A percentile compares a stretch with the other conserved stretches of the same genome.
These are phyloP conservation scores for Phlogophora meticulosa DNA, from an alignment of 2,888 invertebrate genomes.

Conservation along the genomic window DNA sequence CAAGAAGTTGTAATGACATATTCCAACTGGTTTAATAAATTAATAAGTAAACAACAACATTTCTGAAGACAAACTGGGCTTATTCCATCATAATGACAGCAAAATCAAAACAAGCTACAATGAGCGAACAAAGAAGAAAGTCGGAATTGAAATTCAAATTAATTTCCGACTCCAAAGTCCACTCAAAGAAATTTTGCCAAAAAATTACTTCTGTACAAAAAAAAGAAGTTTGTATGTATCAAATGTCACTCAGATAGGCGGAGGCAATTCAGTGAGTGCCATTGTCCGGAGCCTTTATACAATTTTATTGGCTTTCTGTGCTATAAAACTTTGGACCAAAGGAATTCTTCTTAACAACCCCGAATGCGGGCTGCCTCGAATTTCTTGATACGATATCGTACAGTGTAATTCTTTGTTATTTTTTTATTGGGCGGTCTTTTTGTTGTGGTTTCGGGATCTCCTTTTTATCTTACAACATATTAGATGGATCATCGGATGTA, in stretches of 20 bases:
- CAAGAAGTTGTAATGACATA: background rate
- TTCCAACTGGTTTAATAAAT: slow-evolving; percentile 19
- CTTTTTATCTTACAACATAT: slow-evolving; percentile 63
- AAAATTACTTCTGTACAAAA: slow-evolving; percentile 51
- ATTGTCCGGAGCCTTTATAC: slow-evolving; percentile 72
- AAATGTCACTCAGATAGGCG: slow-evolving; percentile 65
- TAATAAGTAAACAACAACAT: background rate
- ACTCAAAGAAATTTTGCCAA: slow-evolving; percentile 57
- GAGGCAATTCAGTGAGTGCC: slow-evolving; percentile 71
- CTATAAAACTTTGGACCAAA: slow-evolving; percentile 73
- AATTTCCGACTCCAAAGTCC: slow-evolving; percentile 52
- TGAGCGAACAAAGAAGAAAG: slow-evolving; percentile 54
- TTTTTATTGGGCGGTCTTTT: slow-evolving; percentile 66
- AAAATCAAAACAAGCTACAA: slow-evolving; percentile 41
- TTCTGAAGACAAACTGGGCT: slow-evolving; percentile 15
- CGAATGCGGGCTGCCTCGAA: slow-evolving; percentile 66
- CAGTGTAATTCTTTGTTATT: slow-evolving; percentile 70
- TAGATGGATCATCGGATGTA: slow-evolving; percentile 46
- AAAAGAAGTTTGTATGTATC: slow-evolving; percentile 61
- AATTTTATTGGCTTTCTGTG: slow-evolving; percentile 75
- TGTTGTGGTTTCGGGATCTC: slow-evolving; percentile 52
- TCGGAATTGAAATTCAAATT: slow-evolving; percentile 62
- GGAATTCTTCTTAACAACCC: slow-evolving; percentile 74
- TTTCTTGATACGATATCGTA: slow-evolving; percentile 71
- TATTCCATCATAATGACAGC: slow-evolving; percentile 17